Conservation (phyloP, 2,797 vertebrate genomes). For the Pseudochirops corinnae region DNA sequence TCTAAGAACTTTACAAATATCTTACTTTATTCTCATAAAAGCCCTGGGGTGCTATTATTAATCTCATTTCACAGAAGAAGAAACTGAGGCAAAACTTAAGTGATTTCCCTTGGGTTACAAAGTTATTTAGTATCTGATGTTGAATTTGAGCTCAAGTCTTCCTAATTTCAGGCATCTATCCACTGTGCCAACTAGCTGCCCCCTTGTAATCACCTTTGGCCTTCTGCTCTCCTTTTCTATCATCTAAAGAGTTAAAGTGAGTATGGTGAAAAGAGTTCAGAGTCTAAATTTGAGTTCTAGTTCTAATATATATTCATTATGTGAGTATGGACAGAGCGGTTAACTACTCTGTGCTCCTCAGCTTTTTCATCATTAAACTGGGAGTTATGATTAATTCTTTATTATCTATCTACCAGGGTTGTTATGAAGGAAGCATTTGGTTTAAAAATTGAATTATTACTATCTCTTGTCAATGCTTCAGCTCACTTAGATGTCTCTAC, state of each 20-base stretch:
- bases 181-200: not conserved
- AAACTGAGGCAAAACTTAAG: not conserved
- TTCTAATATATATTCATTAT: not conserved
- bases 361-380: not conserved
- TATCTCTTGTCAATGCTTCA: not conserved
- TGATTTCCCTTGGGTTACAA: not conserved
- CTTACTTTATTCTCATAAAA: not conserved
- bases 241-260: not conserved
- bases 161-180: not conserved
- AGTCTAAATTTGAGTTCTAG: not conserved
- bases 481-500: not conserved
- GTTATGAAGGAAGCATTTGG: not conserved
- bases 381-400: not conserved
- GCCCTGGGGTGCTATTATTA: accelerated
- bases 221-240: not conserved
- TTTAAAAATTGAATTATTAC: not conserved
- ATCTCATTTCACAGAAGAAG: not conserved
- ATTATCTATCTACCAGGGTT: not conserved
- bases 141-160: not conserved
- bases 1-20: not conserved
- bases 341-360: not conserved
- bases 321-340: not conserved
- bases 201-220: not conserved
- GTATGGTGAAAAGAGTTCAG: not conserved
- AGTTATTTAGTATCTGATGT: not conserved